Conservation (phyloP, 2,113 vertebrate species). For the Myocastor coypus region DNA sequence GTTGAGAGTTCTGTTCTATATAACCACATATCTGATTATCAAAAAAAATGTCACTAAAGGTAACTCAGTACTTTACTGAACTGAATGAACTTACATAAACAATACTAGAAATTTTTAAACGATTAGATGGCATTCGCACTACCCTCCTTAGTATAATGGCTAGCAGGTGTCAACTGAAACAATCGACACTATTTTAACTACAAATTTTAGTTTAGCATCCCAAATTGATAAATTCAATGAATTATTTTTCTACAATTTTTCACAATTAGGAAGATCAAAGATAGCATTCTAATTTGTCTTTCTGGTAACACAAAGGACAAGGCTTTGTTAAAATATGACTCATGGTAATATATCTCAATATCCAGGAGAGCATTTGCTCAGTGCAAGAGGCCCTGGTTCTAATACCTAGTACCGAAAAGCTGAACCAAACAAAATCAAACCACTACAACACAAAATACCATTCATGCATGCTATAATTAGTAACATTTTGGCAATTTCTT, state of each 20-base stretch:
- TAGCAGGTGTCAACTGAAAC: neutral
- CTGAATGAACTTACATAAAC: neutral
- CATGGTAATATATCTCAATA: neutral
- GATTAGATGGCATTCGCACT: neutral
- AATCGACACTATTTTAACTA: conserved; percentile 35
- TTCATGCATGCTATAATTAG: neutral
- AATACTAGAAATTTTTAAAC: conserved; percentile 26
- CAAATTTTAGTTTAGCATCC: neutral
- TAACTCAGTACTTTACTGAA: conserved; percentile 1
- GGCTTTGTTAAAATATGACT: neutral
- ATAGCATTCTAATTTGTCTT: neutral
- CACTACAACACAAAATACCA: neutral
- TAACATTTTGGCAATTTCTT: conserved; percentile 6
- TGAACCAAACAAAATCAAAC: neutral
- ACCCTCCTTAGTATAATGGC: neutral
- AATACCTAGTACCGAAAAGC: neutral
- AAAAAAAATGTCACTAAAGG: conserved; percentile 50
- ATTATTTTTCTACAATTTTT: conserved; percentile 52
- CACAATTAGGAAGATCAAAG: conserved; percentile 16
- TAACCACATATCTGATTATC: conserved; percentile 21
- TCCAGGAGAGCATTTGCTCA: neutral
- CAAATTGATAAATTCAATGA: conserved; percentile 25
- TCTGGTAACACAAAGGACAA: conserved; percentile 5
- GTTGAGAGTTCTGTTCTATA: neutral
- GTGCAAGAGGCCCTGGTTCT: neutral